Base-by-base conservation (phyloP, 2,113 vertebrate genomes). In the Grallaria varia region DNA sequence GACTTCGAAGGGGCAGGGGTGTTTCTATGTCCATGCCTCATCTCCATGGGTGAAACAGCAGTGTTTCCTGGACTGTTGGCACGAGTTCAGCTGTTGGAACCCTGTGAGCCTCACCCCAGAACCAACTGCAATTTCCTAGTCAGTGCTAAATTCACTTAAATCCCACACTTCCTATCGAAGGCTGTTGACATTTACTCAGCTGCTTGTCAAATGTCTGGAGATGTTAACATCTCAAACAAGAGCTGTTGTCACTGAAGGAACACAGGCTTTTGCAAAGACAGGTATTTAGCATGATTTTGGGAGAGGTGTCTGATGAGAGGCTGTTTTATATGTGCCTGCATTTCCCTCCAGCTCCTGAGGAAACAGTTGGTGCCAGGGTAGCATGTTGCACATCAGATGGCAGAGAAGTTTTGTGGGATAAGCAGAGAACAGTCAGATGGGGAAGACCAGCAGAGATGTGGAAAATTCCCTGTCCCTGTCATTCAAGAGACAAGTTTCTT, bases 181-280 rank as follows among this genome's bases (percentile, higher is more conserved):
- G 79, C 82, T 97, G 90, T 91, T 96, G 96, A 80, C 96, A 95
- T 93, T 95, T 94, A 23, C 91, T 93, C 91, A 95, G 82, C 90
- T 94, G 90, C 87, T 80, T 86, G 87, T 96, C 94, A 96, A 93
- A 83, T 17, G 85, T 67, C 95, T 96, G 90, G 85, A 93, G 95
- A 95, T 39, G 94, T 93, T 92, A 95, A 63, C 53, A 21, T 87
- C 94, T 95, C 89, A 72, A 76, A 73, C 75, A 90, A 73, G 93
- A 91, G 84, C 84, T 74, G 95, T 76, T 96, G 78, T 88, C 72
- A 19, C 59, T 75, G 78, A 63, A 83, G 93, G 78, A 87, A 8
- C 72, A 79, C 81, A 50, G 59, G 35, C 53, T 80, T 72, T n/a
- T 63, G 69, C 55, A 58, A 80, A 77, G 94, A 27, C 82, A 93